Evolutionary conservation across 2,113 vertebrate species (phyloP), one percentile per base, ranked within the genome.

Genomic region (Platycercus adscitus): DNA sequence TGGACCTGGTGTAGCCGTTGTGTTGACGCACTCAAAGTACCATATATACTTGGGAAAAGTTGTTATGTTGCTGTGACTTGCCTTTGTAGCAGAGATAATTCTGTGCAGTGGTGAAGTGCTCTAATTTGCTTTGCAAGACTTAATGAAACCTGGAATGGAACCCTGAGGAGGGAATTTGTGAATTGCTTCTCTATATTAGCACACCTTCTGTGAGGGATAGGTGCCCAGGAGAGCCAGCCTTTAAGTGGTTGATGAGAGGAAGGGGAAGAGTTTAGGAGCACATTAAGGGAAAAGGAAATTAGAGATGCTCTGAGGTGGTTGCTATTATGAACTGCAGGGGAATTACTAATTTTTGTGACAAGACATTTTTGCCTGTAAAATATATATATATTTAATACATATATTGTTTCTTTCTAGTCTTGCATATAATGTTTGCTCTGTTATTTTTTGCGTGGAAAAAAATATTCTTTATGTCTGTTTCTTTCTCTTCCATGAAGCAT

Each of bases 1-100:
- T 81, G 41, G 49, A 65, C 52, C 24, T 0, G 2, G 43, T 24
- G 31, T 33, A 65, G 58, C 10, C 1, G 0, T 58, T 75, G 37
- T 50, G 18, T 44, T 50, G 39, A 33, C 64, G 23, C 1, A 6
- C 50, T 68, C 47, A 8, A 61, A 69, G 37, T 77, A 58, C 33
- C 5, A 1, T 56, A 13, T 52, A 5, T 35, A 4, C 72, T 90
- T 1, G 2, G 39, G 8, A 66, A 41, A 66, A 88, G 46, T 17
- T 46, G 4, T 15, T 72, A 39, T 65, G 49, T 61, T 77, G 13
- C 39, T 86, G 43, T 9, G 17, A 6, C 18, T 92, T 61, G 35
- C 65, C 20, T 72, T 86, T 29, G 29, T 56, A 61, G 7, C 10
- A 17, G n/a, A 64, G 28, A 37, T 46, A 68, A 29, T 91, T 80